Base-by-base conservation (phyloP, 2,113 vertebrate species). In the Apteryx owenii region DNA sequence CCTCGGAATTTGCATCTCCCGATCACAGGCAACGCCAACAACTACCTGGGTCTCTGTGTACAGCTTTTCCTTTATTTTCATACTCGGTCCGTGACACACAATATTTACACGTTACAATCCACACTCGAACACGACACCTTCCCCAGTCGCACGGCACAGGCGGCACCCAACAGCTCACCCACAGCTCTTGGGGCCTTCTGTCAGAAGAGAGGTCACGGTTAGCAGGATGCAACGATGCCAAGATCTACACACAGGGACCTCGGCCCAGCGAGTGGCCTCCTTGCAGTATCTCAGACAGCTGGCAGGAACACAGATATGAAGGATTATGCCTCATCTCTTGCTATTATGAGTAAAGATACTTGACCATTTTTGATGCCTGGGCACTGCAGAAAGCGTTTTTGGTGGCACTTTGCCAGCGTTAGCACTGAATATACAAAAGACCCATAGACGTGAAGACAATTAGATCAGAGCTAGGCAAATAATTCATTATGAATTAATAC, bases 401-500 rank as follows among this genome's bases (percentile, higher is more conserved):
- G 4, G 83, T 92, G 85, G 82, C 86, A 48, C 75, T 51, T 56
- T 71, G 86, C 92, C 94, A 96, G 80, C 80, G 71, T 66, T 75
- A 61, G 65, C 89, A 88, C 70, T 3, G 58, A 85, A 85, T 61
- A n/a, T 40, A 33, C 92, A 10, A 65, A 38, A 71, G 72, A 58
- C 84, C 87, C 87, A 88, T 6, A 40, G 94, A 88, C 40, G 77
- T 2, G 18, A 87, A 95, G 90, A 91, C 90, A 86, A 92, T 89
- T 61, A 91, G 88, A 96, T 91, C 90, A 36, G 56, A 76, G 95
- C 81, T 22, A 75, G 18, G 62, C 90, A 91, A 95, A 91, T 95
- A 93, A 91, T 79, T 96, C 95, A 88, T 93, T 89, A 76, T 51
- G 84, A 91, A 91, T 95, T 93, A 93, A 95, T 91, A 89, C 46